Base-by-base conservation (phyloP, 2,797 vertebrate genomes). In the Distichodus sexfasciatus region DNA sequence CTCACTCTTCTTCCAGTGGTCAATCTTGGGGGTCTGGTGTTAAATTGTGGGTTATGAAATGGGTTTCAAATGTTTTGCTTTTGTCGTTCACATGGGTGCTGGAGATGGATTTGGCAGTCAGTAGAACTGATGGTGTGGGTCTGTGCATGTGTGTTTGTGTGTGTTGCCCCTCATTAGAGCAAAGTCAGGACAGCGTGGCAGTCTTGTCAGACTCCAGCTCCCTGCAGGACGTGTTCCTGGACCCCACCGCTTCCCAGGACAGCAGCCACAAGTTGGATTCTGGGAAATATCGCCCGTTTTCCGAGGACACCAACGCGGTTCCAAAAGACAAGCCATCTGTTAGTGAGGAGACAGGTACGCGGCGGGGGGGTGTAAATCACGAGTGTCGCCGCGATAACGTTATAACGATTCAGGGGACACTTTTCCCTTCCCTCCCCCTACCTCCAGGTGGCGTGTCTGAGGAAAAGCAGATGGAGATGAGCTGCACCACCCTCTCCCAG, bases 151-250 rank as follows among this genome's bases (percentile, higher is more conserved):
- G 43, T 51, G 17, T 60, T 24, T 68, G 9, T 53, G 12, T 70
- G 26, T 54, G 14, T 23, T 19, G 19, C 14, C 44, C 12, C n/a
- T 40, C 40, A 51, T 73, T 89, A 99, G 97, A 99, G 69, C 93
- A 94, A 82, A 99, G 97, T 85, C 97, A 97, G 87, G 97, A 99
- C 87, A 99, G 97, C 66, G 93, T 93, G 24, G 93, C 94, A 1
- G 94, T 95, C 19, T 89, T 99, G 19, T 99, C 97, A 0, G 97
- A 99, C 82, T 99, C 96, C 85, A 98, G 92, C 86, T 99, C 96
- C n/a, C 95, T 96, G 3, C 96, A 98, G 86, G 97, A 99, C 44
- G 91, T 93, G 80, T 99, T 98, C 81, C 91, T 87, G 3, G 97
- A 98, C 71, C 93, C 94, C 6, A 74, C 93, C 79, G 93, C 90